Base-by-base conservation (phyloP, 1,140 invertebrate species). In the Euura lappo region DNA sequence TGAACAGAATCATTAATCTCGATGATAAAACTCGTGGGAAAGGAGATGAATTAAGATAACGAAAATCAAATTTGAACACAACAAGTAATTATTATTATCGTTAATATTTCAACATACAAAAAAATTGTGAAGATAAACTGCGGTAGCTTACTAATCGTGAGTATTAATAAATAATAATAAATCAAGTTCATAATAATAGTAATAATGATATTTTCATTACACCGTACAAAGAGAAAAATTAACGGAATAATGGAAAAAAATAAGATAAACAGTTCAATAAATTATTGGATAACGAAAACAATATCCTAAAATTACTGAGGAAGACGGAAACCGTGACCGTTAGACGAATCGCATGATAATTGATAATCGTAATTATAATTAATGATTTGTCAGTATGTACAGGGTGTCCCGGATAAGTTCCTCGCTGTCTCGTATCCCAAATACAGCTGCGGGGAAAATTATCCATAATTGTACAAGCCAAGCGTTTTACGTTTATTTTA, bases 31-130 rank as follows among this genome's bases (percentile, higher is more conserved):
- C 28, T 28, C 28, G 28, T 28, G 28, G 28, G 28, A 28, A 28
- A 28, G 28, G 28, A 28, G 28, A 28, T 28, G 28, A 28, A 28
- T 28, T 28, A 28, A 28, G 28, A 28, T 28, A 28, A 28, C 28
- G 28, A 28, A 28, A 28, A 28, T 28, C 28, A 28, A 28, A 28
- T 28, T 28, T 28, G 28, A 28, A 28, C 28, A 28, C 28, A 28
- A 28, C 28, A 28, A 28, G 47, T 51, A 8, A 51, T 51, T 51
- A 51, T 51, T 51, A 51, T 51, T 51, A 60, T 5, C 13, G 13
- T 60, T 60, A 45, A 67, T 66, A 72, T 44, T 44, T 65, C 65
- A 44, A 72, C 60, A 66, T 65, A 42, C 45, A 72, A 44, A 72
- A 47, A 42, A 65, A 44, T 44, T 44, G 45, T 11, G 43, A 11